phyloP scores from a whole-genome alignment of 2,113 vertebrate species.

The Corydoras maculifer region DNA sequence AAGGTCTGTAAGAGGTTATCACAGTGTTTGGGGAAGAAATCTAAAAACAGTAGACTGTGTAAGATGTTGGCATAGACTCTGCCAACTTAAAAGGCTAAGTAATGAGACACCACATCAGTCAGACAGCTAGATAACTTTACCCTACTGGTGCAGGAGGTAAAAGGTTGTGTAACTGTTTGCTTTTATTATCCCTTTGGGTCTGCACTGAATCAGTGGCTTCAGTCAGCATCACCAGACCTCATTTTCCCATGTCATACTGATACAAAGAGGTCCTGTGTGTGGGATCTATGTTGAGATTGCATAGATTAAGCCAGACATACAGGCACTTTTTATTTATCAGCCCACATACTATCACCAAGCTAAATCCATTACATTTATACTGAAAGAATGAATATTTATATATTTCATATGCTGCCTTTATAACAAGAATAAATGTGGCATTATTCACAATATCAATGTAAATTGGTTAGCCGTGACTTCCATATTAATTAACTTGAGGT shows the following conservation, averaged over 20 bases:
- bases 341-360: background rate
- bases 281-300: conserved; percentile 23
- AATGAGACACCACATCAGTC: background rate
- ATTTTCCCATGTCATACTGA: conserved; percentile 9
- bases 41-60: conserved; percentile 2
- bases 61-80: conserved; percentile 1
- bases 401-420: no score
- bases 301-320: background rate
- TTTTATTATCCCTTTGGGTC: conserved; percentile 19
- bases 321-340: conserved; percentile 3
- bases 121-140: background rate
- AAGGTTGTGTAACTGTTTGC: conserved; percentile 15
- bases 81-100: conserved; percentile 3
- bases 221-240: conserved; percentile 32
- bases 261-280: conserved; percentile 35
- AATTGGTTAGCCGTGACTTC: no score
- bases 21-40: background rate
- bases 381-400: no score
- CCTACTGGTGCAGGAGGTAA: background rate
- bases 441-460: no score
- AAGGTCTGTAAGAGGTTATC: conserved; percentile 40
- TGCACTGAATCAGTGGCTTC: conserved; percentile 30
- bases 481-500: no score
- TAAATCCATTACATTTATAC: no score
- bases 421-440: no score